Evolutionary conservation across 2,113 vertebrate genomes (phyloP), one percentile per base, ranked within the genome.

Genomic region (Carlito syrichta): DNA sequence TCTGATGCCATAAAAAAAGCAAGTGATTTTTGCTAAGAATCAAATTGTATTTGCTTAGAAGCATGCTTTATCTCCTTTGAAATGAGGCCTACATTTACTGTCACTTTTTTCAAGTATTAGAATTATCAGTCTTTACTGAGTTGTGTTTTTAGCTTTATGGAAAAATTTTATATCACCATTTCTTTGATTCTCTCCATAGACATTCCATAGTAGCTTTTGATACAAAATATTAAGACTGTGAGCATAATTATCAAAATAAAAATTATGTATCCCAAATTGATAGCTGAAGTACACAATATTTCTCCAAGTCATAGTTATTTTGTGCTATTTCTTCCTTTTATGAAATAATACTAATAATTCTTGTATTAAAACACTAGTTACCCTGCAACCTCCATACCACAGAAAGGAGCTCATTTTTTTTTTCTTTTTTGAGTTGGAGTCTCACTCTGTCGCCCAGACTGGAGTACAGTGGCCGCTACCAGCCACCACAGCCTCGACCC

Each of bases 181-280:
- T 97, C 38, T 93, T 91, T 93, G 17, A 93, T 73, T 88, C 45
- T 94, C 89, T 25, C 40, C 62, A 48, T 86, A 69, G 40, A 77
- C 45, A 30, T 30, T 89, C 83, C 77, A 25, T 7, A 40, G 30
- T 91, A 77, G 35, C 20, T 86, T 68, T 84, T 74, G 40, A 77
- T 13, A 35, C 40, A 40, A 78, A 77, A 5, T 84, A 63, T 81
- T 89, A 91, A 81, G 45, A 27, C 82, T 78, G 38, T 45, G 27
- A 89, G 20, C 68, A 76, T 78, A 77, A 86, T 40, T 82, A 86
- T 95, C 32, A 93, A 62, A 95, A 79, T 54, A 63, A 91, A 91
- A 91, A 58, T 77, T 85, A 54, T 60, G 7, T 81, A 35, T 45
- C 54, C 86, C 19, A 82, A 66, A 25, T 25, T 94, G 43, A 52